Conservation (phyloP, 2,888 invertebrate genomes). For the Nasonia oneida region DNA sequence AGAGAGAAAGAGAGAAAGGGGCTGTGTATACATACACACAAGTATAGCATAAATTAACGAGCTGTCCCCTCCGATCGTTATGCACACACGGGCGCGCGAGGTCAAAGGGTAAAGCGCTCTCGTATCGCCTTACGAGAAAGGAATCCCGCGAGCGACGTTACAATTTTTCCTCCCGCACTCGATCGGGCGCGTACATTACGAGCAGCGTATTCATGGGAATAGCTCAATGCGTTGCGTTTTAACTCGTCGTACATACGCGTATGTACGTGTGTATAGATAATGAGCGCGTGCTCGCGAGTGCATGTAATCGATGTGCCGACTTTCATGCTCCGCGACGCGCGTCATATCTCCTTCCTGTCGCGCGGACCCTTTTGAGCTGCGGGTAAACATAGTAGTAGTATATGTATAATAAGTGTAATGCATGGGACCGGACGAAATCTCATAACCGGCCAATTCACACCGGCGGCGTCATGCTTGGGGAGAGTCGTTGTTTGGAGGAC, state of each 20-base stretch:
- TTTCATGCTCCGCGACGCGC: constrained; percentile 78
- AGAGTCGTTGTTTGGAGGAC: neutral
- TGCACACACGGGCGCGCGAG: constrained; percentile 8
- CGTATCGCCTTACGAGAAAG: constrained; percentile 20
- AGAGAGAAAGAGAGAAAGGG: neutral
- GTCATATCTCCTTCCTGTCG: constrained; percentile 78
- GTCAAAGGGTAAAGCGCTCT: constrained; percentile 11
- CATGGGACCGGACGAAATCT: constrained; percentile 55
- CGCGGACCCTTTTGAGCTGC: constrained; percentile 67
- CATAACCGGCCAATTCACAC: constrained; percentile 40
- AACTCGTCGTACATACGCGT: neutral
- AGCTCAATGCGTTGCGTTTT: constrained; percentile 8
- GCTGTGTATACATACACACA: neutral
- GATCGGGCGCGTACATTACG: neutral
- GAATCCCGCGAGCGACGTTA: constrained; percentile 1
- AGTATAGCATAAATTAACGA: constrained; percentile 21
- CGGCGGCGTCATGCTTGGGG: neutral
- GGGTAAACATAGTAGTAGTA: neutral
- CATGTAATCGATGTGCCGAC: constrained; percentile 74
- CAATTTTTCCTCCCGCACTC: neutral
- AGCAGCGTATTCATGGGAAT: neutral
- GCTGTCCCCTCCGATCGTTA: constrained; percentile 15
- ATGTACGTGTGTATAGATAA: neutral
- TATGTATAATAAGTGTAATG: neutral
- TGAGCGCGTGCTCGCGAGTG: constrained; percentile 32